Conservation (phyloP, 2,888 invertebrate species). For the Pachydiplax longipennis region DNA sequence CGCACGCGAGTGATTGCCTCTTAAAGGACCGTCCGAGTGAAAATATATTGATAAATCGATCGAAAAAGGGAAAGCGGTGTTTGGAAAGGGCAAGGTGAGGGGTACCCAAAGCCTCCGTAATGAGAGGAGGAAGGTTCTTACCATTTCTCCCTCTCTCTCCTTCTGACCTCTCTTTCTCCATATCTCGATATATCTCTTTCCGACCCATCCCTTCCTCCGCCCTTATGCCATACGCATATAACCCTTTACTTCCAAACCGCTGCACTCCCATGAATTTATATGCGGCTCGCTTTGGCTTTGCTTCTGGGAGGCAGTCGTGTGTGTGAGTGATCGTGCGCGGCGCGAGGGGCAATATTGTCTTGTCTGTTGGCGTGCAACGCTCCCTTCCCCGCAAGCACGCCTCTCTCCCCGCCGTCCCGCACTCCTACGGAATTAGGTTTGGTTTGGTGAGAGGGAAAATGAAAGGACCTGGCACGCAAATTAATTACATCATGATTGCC, state of each 20-base stretch:
- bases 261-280: slow-evolving; percentile 36
- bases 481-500: slow-evolving; percentile 43
- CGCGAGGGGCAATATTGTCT: slow-evolving; percentile 29
- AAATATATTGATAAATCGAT: not conserved
- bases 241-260: slow-evolving; percentile 39
- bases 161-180: not conserved
- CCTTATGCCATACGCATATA: slow-evolving; percentile 18
- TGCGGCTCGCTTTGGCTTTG: slow-evolving; percentile 34
- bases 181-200: not conserved
- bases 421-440: slow-evolving; percentile 15
- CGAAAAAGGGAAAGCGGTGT: not conserved
- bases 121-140: not conserved
- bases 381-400: not conserved
- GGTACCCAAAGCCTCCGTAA: not conserved
- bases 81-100: not conserved
- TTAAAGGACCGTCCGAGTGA: not conserved
- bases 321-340: not conserved
- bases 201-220: not conserved
- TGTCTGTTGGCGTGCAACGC: not conserved
- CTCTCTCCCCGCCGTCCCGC: not conserved
- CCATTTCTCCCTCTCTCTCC: not conserved
- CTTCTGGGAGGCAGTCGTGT: slow-evolving; percentile 31
- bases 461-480: slow-evolving; percentile 24
- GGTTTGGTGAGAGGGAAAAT: slow-evolving; percentile 33
- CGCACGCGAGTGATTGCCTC: not conserved